phyloP scores from a whole-genome alignment of 1,140 invertebrate genomes.

The Chironomus tepperi region DNA sequence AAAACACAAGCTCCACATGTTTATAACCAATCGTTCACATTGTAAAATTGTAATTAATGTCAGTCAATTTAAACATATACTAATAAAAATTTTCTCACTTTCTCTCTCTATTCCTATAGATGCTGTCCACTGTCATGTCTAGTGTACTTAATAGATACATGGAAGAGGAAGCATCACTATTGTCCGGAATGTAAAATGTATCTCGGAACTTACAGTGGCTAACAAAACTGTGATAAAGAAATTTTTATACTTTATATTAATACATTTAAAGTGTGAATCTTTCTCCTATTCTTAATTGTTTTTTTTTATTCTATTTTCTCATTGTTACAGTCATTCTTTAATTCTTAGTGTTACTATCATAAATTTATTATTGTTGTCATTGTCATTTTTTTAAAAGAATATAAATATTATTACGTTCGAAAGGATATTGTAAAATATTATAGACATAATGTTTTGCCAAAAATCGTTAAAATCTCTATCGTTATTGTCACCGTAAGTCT shows the following conservation, averaged over 20 bases:
- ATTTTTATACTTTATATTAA: not conserved
- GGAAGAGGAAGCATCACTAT: constrained; percentile 2
- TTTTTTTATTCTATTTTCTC: not conserved
- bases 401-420: no score
- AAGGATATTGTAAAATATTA: no score
- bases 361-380: not conserved
- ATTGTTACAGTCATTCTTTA: not conserved
- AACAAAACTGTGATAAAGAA: not conserved
- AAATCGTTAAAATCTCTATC: no score
- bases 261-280: not conserved
- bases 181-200: not conserved
- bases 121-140: not conserved
- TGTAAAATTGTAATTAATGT: no score
- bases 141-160: not conserved
- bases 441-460: no score
- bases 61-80: no score
- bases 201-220: not conserved
- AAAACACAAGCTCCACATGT: no score
- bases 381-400: no score
- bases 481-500: no score
- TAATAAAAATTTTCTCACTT: not conserved
- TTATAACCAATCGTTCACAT: no score
- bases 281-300: not conserved
- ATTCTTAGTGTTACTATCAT: not conserved
- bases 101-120: not conserved